Evolutionary conservation across 2,113 vertebrate species (phyloP).

Genomic region (Steatornis caripensis): DNA sequence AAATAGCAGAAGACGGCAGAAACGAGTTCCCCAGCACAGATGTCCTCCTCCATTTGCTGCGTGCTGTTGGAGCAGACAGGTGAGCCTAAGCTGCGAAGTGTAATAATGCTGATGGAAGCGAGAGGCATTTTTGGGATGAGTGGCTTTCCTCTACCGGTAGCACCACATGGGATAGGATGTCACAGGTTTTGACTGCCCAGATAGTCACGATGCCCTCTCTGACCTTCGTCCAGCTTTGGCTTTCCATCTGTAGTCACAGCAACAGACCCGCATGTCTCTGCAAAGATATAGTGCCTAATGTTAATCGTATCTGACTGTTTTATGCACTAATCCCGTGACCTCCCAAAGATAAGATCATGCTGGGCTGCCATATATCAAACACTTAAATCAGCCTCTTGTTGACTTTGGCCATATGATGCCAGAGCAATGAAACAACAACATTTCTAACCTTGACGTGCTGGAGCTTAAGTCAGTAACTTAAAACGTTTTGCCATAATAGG

Average conservation of each 20-base stretch:
- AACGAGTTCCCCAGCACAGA: constrained; percentile 32
- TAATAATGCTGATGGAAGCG: neutral
- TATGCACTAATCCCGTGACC: neutral
- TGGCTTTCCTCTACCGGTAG: neutral
- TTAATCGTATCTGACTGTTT: neutral
- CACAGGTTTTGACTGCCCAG: neutral
- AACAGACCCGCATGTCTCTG: neutral
- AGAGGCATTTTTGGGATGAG: neutral
- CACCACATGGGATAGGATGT: neutral
- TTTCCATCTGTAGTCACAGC: neutral
- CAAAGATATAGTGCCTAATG: neutral
- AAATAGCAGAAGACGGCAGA: constrained; percentile 39
- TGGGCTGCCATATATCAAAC: neutral
- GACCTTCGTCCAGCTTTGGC: neutral
- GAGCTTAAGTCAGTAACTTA: neutral
- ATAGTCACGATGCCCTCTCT: neutral
- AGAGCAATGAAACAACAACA: neutral
- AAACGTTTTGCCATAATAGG: neutral
- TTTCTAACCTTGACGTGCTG: neutral
- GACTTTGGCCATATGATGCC: neutral
- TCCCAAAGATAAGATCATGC: neutral
- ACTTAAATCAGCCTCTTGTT: neutral
- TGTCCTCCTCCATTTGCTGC: constrained; percentile 5
- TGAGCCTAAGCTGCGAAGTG: neutral
- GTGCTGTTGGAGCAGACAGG: neutral